phyloP scores from a whole-genome alignment of 2,113 vertebrate genomes.

The Ciconia stormi region DNA sequence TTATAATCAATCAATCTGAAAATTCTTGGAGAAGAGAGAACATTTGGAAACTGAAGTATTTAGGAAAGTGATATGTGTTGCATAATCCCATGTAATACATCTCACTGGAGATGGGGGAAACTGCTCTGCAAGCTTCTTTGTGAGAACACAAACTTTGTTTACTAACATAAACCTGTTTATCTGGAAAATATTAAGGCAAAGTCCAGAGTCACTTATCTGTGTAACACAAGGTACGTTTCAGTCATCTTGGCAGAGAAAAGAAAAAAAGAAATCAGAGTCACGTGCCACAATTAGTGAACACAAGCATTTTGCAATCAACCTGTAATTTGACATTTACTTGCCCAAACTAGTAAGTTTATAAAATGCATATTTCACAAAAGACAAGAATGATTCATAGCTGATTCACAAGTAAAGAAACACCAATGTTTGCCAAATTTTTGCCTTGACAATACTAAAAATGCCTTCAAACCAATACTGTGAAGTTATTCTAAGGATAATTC shows the following conservation, averaged over 20 bases:
- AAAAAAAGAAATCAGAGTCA: neutral
- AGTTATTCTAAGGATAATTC: neutral
- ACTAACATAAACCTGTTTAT: neutral
- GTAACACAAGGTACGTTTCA: neutral
- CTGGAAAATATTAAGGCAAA: neutral
- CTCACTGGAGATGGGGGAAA: neutral
- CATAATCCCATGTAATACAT: neutral
- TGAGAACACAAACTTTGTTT: neutral
- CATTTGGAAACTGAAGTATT: neutral
- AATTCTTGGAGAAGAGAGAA: neutral
- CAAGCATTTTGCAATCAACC: neutral
- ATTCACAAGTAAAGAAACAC: neutral
- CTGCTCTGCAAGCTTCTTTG: neutral
- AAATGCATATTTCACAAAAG: neutral
- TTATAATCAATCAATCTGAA: neutral
- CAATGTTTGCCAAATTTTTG: neutral
- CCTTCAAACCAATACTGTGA: neutral
- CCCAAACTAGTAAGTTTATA: neutral
- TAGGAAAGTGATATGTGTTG: accelerated
- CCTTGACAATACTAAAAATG: neutral
- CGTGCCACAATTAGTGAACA: accelerated
- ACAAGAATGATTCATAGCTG: neutral
- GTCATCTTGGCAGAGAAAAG: neutral
- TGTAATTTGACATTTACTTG: neutral
- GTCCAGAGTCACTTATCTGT: neutral